Evolutionary conservation across 1,140 invertebrate genomes (phyloP).

Genomic region (Patella vulgata): DNA sequence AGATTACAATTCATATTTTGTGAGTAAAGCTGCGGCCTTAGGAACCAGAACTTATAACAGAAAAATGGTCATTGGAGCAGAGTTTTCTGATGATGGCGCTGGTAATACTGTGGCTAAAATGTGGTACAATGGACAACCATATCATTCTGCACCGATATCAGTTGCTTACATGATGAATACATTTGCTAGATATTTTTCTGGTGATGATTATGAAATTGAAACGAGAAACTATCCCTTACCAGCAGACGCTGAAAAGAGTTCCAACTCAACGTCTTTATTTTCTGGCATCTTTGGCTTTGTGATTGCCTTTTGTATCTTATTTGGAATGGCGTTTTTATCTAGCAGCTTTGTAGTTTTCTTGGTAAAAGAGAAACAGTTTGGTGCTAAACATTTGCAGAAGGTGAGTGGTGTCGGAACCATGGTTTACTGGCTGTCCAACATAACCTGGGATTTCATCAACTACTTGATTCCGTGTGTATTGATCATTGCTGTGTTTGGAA

Average conservation of each 20-base stretch:
- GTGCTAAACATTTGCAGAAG: slow-evolving; percentile 61
- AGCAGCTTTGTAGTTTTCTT: slow-evolving; percentile 60
- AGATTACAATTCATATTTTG: not conserved
- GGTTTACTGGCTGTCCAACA: slow-evolving; percentile 77
- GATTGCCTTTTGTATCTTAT: slow-evolving; percentile 50
- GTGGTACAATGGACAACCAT: slow-evolving; percentile 70
- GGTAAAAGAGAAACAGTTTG: slow-evolving; percentile 54
- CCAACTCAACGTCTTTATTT: slow-evolving; percentile 14
- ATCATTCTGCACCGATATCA: slow-evolving; percentile 75
- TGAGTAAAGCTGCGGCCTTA: not conserved
- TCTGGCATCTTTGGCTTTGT: slow-evolving; percentile 40
- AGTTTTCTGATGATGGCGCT: not conserved
- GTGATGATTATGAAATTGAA: slow-evolving; percentile 10
- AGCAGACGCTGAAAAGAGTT: slow-evolving; percentile 31
- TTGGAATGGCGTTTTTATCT: slow-evolving; percentile 62
- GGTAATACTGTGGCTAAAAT: slow-evolving; percentile 18
- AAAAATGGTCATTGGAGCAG: slow-evolving; percentile 5
- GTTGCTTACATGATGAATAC: slow-evolving; percentile 72
- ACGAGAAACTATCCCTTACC: slow-evolving; percentile 40
- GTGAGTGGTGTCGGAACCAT: slow-evolving; percentile 72
- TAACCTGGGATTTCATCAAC: slow-evolving; percentile 75
- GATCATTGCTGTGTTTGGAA: slow-evolving; percentile 53
- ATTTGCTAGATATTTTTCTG: slow-evolving; percentile 63
- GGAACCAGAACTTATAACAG: not conserved
- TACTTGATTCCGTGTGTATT: slow-evolving; percentile 52